These are phyloP conservation scores for Apamea anceps DNA, from an alignment of 2,888 invertebrate genomes.

Conservation along the genomic window DNA sequence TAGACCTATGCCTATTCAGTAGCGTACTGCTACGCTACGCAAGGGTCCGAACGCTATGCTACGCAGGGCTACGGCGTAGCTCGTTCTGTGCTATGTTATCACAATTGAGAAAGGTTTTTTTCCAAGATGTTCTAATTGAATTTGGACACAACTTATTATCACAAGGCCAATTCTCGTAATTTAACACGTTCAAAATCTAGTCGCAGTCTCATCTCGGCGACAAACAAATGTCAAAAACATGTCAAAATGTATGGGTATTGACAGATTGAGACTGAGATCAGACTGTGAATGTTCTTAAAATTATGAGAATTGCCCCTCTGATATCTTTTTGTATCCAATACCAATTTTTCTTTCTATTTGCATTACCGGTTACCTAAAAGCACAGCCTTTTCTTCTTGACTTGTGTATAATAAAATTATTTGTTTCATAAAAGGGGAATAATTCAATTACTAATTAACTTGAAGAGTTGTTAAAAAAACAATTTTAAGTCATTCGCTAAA, in stretches of 20 bases:
- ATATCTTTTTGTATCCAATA: too few relatives aligned
- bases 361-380: background rate
- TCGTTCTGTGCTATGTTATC: background rate
- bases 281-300: too few relatives aligned
- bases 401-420: background rate
- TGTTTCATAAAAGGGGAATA: background rate
- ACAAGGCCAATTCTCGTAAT: too few relatives aligned
- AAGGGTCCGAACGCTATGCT: background rate
- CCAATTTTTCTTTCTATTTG: background rate
- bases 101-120: background rate
- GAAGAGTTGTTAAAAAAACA: background rate
- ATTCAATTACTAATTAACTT: background rate
- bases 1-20: background rate
- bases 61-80: slow-evolving; percentile 28
- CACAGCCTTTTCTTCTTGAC: background rate
- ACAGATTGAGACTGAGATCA: too few relatives aligned
- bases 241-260: too few relatives aligned
- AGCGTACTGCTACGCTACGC: background rate
- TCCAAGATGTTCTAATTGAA: background rate
- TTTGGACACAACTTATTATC: too few relatives aligned
- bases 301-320: too few relatives aligned
- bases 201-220: too few relatives aligned
- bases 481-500: background rate
- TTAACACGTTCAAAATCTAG: too few relatives aligned
- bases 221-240: too few relatives aligned